Conservation (phyloP, 2,797 vertebrate genomes). For the Girardinus metallicus region DNA sequence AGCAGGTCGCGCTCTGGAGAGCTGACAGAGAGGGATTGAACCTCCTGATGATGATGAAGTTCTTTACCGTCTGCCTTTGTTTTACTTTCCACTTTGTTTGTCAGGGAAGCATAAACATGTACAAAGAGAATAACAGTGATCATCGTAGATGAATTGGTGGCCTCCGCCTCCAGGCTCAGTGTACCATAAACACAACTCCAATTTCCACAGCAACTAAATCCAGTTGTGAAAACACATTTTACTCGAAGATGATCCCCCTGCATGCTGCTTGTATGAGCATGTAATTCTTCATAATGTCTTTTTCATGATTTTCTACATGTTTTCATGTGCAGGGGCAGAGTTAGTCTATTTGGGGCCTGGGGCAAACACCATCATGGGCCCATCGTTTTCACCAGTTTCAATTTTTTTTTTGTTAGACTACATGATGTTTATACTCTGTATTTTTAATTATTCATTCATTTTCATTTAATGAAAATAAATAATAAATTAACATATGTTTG, state of each 20-base stretch:
- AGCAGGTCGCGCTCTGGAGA: background rate
- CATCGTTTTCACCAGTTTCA: background rate
- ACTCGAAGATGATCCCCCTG: background rate
- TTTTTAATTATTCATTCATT: too few species aligned
- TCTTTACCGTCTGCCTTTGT: slow-evolving; percentile 1
- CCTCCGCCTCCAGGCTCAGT: background rate
- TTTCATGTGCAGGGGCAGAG: background rate
- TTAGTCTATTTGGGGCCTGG: background rate
- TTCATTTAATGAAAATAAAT: too few species aligned
- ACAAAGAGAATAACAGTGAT: background rate
- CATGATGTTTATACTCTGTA: background rate
- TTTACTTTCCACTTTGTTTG: background rate
- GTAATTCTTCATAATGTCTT: background rate
- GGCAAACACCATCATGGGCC: background rate
- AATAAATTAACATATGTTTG: too few species aligned
- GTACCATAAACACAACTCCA: slow-evolving; percentile 3
- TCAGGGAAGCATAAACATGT: background rate
- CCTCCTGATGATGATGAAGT: background rate
- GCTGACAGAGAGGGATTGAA: background rate
- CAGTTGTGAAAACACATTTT: background rate
- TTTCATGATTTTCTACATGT: background rate
- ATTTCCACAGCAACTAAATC: background rate
- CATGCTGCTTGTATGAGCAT: background rate
- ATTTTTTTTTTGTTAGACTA: background rate
- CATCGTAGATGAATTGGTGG: background rate